Conservation (phyloP, 2,797 vertebrate species). For the Pitangus sulphuratus region DNA sequence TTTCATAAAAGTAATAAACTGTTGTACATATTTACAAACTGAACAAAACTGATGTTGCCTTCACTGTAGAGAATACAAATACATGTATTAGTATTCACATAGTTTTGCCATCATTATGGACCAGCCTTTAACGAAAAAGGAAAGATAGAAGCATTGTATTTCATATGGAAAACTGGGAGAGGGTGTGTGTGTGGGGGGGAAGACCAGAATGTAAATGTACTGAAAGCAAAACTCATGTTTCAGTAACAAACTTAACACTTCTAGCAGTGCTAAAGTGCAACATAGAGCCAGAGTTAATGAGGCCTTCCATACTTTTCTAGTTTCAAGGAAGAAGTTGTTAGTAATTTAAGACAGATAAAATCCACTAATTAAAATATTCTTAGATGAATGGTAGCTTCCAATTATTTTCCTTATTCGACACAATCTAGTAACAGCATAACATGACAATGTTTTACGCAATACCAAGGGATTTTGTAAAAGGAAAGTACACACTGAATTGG, state of each 20-base stretch:
- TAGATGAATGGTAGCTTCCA: constrained; percentile 69
- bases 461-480: constrained; percentile 35
- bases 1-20: constrained; percentile 40
- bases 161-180: not conserved
- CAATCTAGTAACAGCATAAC: constrained; percentile 58
- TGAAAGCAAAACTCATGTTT: not conserved
- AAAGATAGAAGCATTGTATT: not conserved
- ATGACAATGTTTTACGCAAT: constrained; percentile 34
- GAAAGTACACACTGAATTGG: not conserved
- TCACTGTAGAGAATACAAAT: constrained; percentile 36
- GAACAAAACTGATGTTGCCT: not conserved
- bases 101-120: not conserved
- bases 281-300: constrained; percentile 35
- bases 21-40: not conserved
- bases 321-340: constrained; percentile 57
- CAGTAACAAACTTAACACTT: not conserved
- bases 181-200: fast-evolving
- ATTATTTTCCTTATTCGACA: constrained; percentile 73
- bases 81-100: constrained; percentile 49
- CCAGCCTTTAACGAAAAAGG: not conserved
- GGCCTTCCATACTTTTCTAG: constrained; percentile 33
- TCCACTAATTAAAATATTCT: constrained; percentile 71
- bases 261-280: not conserved
- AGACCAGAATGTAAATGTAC: constrained; percentile 5
- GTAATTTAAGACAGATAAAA: constrained; percentile 70